These are phyloP conservation scores for Agelas oroides DNA, from an alignment of 37 sponge, comb jelly and placozoan species.

Conservation along the genomic window DNA sequence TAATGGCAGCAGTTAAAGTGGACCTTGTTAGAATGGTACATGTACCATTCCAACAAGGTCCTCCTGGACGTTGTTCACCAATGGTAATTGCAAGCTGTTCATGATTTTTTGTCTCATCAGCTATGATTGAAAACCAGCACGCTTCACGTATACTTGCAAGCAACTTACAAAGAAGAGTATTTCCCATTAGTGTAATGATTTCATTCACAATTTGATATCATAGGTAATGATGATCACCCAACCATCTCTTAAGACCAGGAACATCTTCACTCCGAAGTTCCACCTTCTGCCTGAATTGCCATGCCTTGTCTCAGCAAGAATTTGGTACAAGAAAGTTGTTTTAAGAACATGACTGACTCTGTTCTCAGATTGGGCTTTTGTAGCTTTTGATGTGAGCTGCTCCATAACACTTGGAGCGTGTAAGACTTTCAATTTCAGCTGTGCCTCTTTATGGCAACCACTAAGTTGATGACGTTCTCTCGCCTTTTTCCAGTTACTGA, in stretches of 20 bases:
- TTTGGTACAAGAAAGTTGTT: background rate
- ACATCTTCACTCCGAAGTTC: slow-evolving; percentile 22
- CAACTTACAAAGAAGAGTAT: background rate
- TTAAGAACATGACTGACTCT: slow-evolving; percentile 1
- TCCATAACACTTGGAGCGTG: background rate
- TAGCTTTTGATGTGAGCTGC: slow-evolving; percentile 13
- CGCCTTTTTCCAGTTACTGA: slow-evolving; percentile 36
- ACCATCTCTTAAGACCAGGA: background rate
- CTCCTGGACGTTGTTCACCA: no score
- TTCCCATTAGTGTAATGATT: slow-evolving; percentile 19
- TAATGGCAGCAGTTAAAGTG: no score
- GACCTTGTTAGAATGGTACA: no score
- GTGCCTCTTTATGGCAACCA: slow-evolving; percentile 8
- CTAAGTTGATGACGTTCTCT: background rate
- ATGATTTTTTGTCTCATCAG: no score
- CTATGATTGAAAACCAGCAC: slow-evolving; percentile 24
- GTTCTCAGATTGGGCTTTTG: background rate
- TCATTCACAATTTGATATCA: slow-evolving; percentile 14
- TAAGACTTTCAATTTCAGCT: slow-evolving; percentile 9
- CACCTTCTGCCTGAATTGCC: background rate
- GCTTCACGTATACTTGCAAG: background rate
- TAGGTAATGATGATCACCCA: background rate
- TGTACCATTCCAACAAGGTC: no score
- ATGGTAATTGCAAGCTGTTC: no score
- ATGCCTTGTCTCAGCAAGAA: slow-evolving; percentile 9